These are phyloP conservation scores for Lypha dubia DNA, from an alignment of 2,888 invertebrate genomes.

Conservation along the genomic window DNA sequence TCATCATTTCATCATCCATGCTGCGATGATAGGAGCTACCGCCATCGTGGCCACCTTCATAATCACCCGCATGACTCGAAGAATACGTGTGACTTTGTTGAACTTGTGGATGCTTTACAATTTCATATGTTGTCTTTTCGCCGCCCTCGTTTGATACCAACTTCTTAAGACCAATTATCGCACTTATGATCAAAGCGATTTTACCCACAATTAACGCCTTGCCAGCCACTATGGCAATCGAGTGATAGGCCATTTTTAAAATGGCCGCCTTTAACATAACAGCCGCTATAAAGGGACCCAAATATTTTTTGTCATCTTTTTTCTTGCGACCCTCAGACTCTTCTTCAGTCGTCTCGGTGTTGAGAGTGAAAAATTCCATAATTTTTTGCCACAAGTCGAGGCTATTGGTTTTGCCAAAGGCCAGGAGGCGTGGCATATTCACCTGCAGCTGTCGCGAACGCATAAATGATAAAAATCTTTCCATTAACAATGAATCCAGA, in stretches of 20 bases:
- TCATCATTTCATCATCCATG: conserved; percentile 86
- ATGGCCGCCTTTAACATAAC: conserved; percentile 89
- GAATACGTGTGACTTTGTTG: conserved; percentile 91
- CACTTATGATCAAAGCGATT: conserved; percentile 91
- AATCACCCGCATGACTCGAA: conserved; percentile 86
- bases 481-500: conserved; percentile 85
- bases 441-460: conserved; percentile 86
- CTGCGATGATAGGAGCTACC: conserved; percentile 85
- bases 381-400: conserved; percentile 78
- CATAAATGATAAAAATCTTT: conserved; percentile 85
- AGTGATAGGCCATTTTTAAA: conserved; percentile 89
- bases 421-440: conserved; percentile 83
- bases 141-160: conserved; percentile 88
- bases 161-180: conserved; percentile 92
- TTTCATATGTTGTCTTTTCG: conserved; percentile 92
- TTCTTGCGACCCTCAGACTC: conserved; percentile 85
- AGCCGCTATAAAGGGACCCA: conserved; percentile 88
- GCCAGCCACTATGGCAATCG: conserved; percentile 90
- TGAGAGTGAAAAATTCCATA: conserved; percentile 82
- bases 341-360: conserved; percentile 71
- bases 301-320: conserved; percentile 85
- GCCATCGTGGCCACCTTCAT: conserved; percentile 85
- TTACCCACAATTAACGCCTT: conserved; percentile 93
- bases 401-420: conserved; percentile 84
- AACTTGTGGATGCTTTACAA: conserved; percentile 93